These are phyloP conservation scores for Macrostomum cliftonense DNA, from an alignment of 2,888 invertebrate genomes.

Conservation along the genomic window DNA sequence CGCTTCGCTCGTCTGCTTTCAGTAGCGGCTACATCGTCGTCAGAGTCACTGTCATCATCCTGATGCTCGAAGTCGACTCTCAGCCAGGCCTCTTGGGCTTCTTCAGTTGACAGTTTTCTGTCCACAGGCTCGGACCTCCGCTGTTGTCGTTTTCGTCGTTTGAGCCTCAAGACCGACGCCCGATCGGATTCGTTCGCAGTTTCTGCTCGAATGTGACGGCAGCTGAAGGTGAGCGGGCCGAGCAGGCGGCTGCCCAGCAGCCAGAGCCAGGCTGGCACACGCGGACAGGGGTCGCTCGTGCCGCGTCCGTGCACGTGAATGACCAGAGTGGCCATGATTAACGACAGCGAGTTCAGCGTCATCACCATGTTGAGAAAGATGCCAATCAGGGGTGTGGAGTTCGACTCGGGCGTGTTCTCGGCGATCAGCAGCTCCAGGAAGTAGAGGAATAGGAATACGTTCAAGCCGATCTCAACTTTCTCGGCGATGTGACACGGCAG, in stretches of 20 bases:
- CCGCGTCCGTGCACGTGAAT: conserved; percentile 32
- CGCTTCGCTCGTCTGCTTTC: background rate
- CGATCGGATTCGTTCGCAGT: background rate
- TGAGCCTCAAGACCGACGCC: background rate
- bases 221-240: conserved; percentile 20
- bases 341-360: conserved; percentile 33
- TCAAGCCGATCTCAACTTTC: conserved; percentile 35
- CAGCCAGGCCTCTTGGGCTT: too few relatives aligned
- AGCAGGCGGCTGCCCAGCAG: conserved; percentile 21
- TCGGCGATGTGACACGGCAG: conserved; percentile 34
- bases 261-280: conserved; percentile 22
- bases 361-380: conserved; percentile 30
- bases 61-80: too few relatives aligned
- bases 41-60: too few relatives aligned
- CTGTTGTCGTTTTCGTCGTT: too few relatives aligned
- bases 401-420: conserved; percentile 37
- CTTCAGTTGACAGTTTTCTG: too few relatives aligned
- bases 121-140: too few relatives aligned
- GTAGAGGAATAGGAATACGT: conserved; percentile 35
- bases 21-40: background rate
- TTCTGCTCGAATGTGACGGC: too few relatives aligned
- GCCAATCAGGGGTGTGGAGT: conserved; percentile 33
- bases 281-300: conserved; percentile 21
- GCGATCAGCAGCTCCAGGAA: conserved; percentile 34
- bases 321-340: conserved; percentile 31